Conservation (phyloP, 1,140 invertebrate genomes). For the Thereuonema tuberculata region DNA sequence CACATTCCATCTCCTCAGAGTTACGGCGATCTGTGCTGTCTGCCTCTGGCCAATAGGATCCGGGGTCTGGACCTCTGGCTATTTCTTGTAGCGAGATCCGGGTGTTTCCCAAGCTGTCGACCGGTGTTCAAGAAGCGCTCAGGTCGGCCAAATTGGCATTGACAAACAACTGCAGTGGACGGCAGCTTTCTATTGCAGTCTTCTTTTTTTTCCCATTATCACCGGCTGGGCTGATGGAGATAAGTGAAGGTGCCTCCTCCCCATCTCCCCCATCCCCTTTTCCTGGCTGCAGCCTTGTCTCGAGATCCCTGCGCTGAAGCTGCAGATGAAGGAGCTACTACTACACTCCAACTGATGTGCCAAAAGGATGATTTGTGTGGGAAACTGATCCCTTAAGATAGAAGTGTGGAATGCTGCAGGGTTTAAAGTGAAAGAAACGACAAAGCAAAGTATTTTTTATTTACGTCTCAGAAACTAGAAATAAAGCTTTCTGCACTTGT, state of each 20-base stretch:
- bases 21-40: no score
- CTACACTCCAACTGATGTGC: no score
- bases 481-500: no score
- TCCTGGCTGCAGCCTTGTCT: not conserved
- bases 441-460: no score
- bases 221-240: not conserved
- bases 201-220: not conserved
- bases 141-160: not conserved
- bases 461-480: no score
- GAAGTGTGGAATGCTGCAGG: no score
- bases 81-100: not conserved
- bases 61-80: slow-evolving; percentile 1
- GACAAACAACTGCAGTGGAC: not conserved
- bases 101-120: no score
- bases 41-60: not conserved
- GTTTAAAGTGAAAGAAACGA: no score
- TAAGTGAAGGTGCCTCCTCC: not conserved
- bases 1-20: no score
- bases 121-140: not conserved
- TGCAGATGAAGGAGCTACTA: no score
- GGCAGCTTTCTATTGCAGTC: not conserved
- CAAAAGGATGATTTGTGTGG: no score
- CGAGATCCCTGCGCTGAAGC: not conserved
- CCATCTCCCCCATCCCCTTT: not conserved
- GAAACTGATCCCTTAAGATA: no score